A percentile compares a stretch with the other conserved stretches of the same genome.
These are phyloP conservation scores for Erebia epiphron DNA, from an alignment of 2,888 invertebrate genomes.

Conservation along the genomic window DNA sequence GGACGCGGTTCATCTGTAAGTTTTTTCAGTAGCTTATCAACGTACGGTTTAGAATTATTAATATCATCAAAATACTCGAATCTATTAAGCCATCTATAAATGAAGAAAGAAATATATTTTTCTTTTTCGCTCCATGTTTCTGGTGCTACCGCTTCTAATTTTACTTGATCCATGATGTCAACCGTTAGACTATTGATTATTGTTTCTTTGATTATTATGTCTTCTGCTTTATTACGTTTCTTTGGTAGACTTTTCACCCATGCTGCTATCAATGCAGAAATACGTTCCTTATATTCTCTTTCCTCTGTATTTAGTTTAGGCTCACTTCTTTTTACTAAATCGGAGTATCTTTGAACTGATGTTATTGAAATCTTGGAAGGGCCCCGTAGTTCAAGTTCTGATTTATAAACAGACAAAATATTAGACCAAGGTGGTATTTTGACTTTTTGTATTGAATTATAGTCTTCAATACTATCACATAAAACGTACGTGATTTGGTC, in stretches of 20 bases:
- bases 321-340: constrained; percentile 13
- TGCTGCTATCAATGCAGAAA: constrained; percentile 33
- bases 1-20: constrained; percentile 22
- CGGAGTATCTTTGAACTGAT: constrained; percentile 1
- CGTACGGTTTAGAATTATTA: constrained; percentile 46
- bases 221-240: constrained; percentile 19
- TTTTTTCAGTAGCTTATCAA: constrained; percentile 37
- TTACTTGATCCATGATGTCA: constrained; percentile 40
- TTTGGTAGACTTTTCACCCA: constrained; percentile 38
- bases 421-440: constrained; percentile 4
- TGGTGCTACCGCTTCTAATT: constrained; percentile 25
- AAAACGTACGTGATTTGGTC: constrained; percentile 6
- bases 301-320: constrained; percentile 26
- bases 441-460: background rate
- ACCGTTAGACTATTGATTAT: constrained; percentile 34
- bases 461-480: constrained; percentile 1
- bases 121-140: constrained; percentile 43
- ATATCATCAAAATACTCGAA: constrained; percentile 50
- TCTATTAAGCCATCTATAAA: constrained; percentile 54
- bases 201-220: constrained; percentile 26
- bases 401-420: constrained; percentile 32
- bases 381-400: constrained; percentile 32
- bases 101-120: constrained; percentile 46
- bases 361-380: constrained; percentile 4
- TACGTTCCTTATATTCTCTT: constrained; percentile 25